Percentiles rank a stretch among this genome's conserved stretches.
phyloP scores from a whole-genome alignment of 1,140 invertebrate genomes.

The Cydia pomonella region DNA sequence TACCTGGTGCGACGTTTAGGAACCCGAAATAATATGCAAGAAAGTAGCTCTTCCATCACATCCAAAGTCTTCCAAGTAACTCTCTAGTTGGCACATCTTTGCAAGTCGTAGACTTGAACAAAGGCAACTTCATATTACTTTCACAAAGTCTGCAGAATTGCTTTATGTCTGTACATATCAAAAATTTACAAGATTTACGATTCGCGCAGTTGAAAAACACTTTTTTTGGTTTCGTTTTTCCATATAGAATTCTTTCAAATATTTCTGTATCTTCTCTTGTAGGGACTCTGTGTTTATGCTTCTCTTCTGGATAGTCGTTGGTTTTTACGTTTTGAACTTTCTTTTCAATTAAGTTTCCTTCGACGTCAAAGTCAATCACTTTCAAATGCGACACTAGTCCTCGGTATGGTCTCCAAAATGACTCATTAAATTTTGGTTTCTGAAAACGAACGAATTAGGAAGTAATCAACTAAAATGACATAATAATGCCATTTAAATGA shows the following conservation, averaged over 20 bases:
- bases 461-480: not conserved
- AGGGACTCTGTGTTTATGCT: not conserved
- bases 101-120: conserved; percentile 45
- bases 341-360: conserved; percentile 44
- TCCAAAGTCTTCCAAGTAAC: conserved; percentile 32
- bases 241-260: not conserved
- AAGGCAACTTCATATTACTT: conserved; percentile 41
- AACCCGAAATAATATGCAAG: too few relatives aligned
- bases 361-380: conserved; percentile 51
- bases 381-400: conserved; percentile 29
- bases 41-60: too few relatives aligned
- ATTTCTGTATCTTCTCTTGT: not conserved
- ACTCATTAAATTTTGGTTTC: not conserved
- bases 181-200: conserved; percentile 51
- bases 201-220: conserved; percentile 55
- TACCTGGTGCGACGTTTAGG: too few relatives aligned
- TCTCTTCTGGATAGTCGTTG: not conserved
- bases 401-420: not conserved
- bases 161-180: conserved; percentile 55
- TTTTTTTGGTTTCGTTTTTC: conserved; percentile 37
- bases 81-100: conserved; percentile 45
- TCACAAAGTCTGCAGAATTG: conserved; percentile 58
- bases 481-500: too few relatives aligned
- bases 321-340: conserved; percentile 28
- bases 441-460: not conserved